Base-by-base conservation (phyloP, 2,888 invertebrate genomes). In the Blastobasis adustella region DNA sequence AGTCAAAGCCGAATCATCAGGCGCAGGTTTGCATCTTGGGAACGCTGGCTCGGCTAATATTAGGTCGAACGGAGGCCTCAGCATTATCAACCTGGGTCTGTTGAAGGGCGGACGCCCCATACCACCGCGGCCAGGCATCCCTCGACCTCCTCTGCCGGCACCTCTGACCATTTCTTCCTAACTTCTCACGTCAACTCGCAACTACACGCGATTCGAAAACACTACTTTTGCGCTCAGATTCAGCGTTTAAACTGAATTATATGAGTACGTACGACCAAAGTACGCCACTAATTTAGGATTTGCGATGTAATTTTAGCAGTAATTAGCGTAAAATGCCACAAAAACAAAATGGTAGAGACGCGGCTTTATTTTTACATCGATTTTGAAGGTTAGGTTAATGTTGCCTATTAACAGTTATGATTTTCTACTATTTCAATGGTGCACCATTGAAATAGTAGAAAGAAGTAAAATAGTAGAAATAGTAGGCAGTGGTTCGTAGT, bases 1-100 rank as follows among this genome's bases (percentile, higher is more conserved):
- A 10, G 96, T 96, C 43, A 98, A 91, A 0, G 93, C 91, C 4
- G 95, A 90, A 73, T 98, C 98, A 67, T 98, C 98, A 0, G 94
- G 90, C 0, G 91, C 91, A 0, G 96, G 92, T 61, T 88, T 88
- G 9, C 96, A 95, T 63, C 95, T 90, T 0, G 97, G 97, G 71
- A 98, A 98, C 1, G 94, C 93, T 44, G 94, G 93, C 73, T 98
- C 98, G 55, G 97, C 97, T 40, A 96, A 83, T 1, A 95, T 93
- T 54, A 96, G 86, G 73, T 97, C 97, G 66, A 97, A 97, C 0
- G 96, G 96, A 65, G 96, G 95, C 40, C 95, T 89, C 54, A 76
- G 80, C 88, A 83, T 76, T 58, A 82, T 50, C n/a, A 83, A 74
- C 39, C 87, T 70, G 1, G 87, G 88, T 52, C 87, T 76, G 62